Percentiles rank a stretch among this genome's conserved stretches.
Evolutionary conservation across 1,140 invertebrate genomes (phyloP).

Genomic region (Drosophila paulistorum): DNA sequence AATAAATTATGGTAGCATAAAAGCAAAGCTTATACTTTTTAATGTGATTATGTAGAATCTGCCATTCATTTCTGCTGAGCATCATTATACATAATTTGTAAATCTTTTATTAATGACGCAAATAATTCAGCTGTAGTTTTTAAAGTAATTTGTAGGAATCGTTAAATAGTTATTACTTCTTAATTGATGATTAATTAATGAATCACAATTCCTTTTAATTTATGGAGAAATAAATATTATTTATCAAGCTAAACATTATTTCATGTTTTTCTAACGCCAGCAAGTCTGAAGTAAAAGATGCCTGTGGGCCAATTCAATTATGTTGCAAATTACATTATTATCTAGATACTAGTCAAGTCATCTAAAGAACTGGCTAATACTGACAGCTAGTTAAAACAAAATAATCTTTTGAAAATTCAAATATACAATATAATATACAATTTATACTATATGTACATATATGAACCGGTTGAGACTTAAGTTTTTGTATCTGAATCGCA

Average conservation of each 20-base stretch:
- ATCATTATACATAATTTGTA: neutral
- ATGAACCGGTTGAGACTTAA: neutral
- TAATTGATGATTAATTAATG: slow-evolving; percentile 10
- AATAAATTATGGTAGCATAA: neutral
- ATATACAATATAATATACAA: too few relatives aligned
- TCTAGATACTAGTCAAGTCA: too few relatives aligned
- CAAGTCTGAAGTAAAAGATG: neutral
- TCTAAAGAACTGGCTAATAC: too few relatives aligned
- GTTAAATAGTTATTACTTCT: neutral
- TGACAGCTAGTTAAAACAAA: too few relatives aligned
- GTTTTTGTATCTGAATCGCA: neutral
- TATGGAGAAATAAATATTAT: neutral
- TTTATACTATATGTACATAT: neutral
- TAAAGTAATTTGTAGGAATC: neutral
- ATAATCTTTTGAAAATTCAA: neutral
- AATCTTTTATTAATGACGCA: too few relatives aligned
- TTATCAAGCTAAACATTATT: neutral
- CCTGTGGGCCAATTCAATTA: neutral
- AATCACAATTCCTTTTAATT: neutral
- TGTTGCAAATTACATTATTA: too few relatives aligned
- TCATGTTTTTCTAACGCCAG: neutral
- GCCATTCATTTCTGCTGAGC: neutral
- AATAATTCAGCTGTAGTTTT: neutral
- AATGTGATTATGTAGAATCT: slow-evolving; percentile 5
- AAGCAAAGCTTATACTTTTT: neutral